Evolutionary conservation across 2,888 invertebrate genomes (phyloP), one percentile per base, ranked within the genome.

Genomic region (Chalcosyrphus nemorum): DNA sequence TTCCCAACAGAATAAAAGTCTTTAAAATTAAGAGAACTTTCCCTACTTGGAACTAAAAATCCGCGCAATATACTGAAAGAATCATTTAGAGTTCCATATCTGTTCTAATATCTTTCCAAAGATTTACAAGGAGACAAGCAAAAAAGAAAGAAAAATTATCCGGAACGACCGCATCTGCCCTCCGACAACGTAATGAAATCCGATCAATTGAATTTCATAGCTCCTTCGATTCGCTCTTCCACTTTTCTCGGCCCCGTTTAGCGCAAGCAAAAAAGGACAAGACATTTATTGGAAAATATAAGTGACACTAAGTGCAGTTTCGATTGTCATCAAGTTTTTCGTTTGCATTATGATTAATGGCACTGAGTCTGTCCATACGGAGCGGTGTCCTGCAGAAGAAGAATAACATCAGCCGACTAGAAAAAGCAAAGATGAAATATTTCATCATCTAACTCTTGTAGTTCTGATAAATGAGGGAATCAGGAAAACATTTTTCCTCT

Each of bases 271-370:
- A n/a, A n/a, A n/a, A n/a, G n/a, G n/a, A n/a, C n/a, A n/a, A n/a
- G 81, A 82, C 78, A 82, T 65, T 82, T 82, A 82, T 82, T 72
- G 78, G 61, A 61, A 77, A 74, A 61, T 77, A 47, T 45, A 81
- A 81, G 65, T 81, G 81, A 81, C 76, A 81, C 71, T 76, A 63
- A 82, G 77, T 77, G 72, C 32, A 82, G 77, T 77, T 72, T 72
- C 72, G 19, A 61, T 17, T 72, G 70, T 77, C 71, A 54, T 82
- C 65, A 50, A 45, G 38, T 59, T 61, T 52, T 76, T 57, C 24
- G 27, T 50, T 72, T 68, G 77, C 52, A 57, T 71, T 82, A 77
- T 82, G 82, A 82, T 82, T 77, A 77, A 82, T 78, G 72, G 29
- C 45, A 61, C 56, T 71, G 52, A 65, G 65, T 63, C 24, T 29